These are phyloP conservation scores for Camptogramma bilineatum DNA, from an alignment of 2,888 invertebrate genomes.

Conservation along the genomic window DNA sequence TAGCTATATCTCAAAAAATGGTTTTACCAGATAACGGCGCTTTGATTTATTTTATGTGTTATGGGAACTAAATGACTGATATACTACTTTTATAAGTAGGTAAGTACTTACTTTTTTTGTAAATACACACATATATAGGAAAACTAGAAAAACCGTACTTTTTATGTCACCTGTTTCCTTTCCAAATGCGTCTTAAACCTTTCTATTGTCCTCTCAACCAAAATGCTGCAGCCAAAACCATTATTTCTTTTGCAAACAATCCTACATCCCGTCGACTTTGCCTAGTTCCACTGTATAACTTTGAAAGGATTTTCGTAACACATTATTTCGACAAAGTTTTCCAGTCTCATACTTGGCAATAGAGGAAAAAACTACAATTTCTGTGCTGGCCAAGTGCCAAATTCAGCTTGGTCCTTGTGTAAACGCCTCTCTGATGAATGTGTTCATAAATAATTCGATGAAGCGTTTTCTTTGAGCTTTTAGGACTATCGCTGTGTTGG, in stretches of 20 bases:
- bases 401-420: conserved; percentile 50
- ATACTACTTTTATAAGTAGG: too few relatives aligned
- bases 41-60: too few relatives aligned
- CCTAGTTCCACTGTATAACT: conserved; percentile 25
- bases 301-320: conserved; percentile 33
- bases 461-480: conserved; percentile 47
- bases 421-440: conserved; percentile 53
- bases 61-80: too few relatives aligned
- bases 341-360: conserved; percentile 37
- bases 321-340: conserved; percentile 41
- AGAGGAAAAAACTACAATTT: conserved; percentile 53
- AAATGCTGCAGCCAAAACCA: conserved; percentile 9
- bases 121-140: too few relatives aligned
- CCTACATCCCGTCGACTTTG: conserved; percentile 14
- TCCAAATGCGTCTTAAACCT: background rate
- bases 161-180: background rate
- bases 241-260: conserved; percentile 24
- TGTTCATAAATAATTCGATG: conserved; percentile 63
- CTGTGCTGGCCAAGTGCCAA: conserved; percentile 58
- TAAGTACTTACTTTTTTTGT: too few relatives aligned
- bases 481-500: conserved; percentile 21
- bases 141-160: too few relatives aligned
- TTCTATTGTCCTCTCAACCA: background rate
- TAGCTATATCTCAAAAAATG: too few relatives aligned
- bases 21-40: too few relatives aligned